Percentiles rank a stretch among this genome's conserved stretches.
These are phyloP conservation scores for Drosophila paranaensis DNA, from an alignment of 2,888 invertebrate species.

Conservation along the genomic window DNA sequence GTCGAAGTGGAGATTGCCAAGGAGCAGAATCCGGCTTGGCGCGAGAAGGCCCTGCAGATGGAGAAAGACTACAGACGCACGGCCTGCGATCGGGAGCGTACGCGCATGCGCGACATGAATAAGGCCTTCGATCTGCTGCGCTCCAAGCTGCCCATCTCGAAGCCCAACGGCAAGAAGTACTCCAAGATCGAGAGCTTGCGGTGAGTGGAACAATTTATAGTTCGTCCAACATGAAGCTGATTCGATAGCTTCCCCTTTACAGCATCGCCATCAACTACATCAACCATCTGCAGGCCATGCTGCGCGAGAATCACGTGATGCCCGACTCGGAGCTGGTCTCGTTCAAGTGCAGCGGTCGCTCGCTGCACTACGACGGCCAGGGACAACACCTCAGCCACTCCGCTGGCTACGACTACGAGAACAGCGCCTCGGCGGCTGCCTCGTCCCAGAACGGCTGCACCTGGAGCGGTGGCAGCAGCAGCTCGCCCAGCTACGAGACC, in stretches of 20 bases:
- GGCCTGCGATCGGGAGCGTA: constrained; percentile 93
- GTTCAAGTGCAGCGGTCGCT: constrained; percentile 44
- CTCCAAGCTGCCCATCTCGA: constrained; percentile 90
- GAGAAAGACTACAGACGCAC: constrained; percentile 92
- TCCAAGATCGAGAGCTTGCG: constrained; percentile 94
- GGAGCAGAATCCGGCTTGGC: constrained; percentile 86
- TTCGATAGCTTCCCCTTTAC: constrained; percentile 42
- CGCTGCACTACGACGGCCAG: constrained; percentile 41
- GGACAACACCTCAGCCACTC: constrained; percentile 28
- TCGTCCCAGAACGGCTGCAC: constrained; percentile 65
- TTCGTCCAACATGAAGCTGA: not conserved
- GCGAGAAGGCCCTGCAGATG: constrained; percentile 87
- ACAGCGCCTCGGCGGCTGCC: constrained; percentile 46
- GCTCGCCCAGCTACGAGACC: constrained; percentile 59
- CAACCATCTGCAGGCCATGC: constrained; percentile 87
- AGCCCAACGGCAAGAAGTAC: constrained; percentile 93
- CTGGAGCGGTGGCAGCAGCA: constrained; percentile 73
- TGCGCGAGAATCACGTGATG: constrained; percentile 63
- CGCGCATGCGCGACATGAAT: constrained; percentile 95
- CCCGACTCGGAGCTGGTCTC: constrained; percentile 53
- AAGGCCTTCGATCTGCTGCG: constrained; percentile 91
- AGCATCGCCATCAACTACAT: constrained; percentile 92
- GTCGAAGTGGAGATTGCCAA: constrained; percentile 77
- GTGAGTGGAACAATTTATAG: constrained; percentile 83
- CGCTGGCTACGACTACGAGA: constrained; percentile 47